Evolutionary conservation across 2,797 vertebrate genomes (phyloP).

Genomic region (Phataginus tetradactyla): DNA sequence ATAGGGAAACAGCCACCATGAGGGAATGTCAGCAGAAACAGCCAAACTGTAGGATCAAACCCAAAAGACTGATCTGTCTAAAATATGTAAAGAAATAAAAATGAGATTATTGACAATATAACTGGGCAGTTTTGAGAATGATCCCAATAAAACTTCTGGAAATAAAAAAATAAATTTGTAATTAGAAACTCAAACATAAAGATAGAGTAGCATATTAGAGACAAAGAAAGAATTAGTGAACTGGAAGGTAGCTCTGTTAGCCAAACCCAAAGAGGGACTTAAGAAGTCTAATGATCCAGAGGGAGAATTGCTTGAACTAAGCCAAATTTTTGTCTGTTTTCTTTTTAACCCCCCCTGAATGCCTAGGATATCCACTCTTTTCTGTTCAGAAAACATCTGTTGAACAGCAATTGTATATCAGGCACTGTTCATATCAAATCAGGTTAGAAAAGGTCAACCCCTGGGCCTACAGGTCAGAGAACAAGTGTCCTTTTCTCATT

Average conservation of each 20-base stretch:
- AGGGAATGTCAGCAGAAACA: background rate
- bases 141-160: background rate
- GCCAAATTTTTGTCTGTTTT: background rate
- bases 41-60: background rate
- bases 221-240: background rate
- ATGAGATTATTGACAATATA: background rate
- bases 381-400: background rate
- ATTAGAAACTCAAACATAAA: background rate
- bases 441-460: background rate
- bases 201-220: background rate
- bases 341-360: background rate
- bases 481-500: background rate
- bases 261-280: background rate
- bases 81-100: background rate
- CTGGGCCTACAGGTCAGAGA: background rate
- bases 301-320: background rate
- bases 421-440: background rate
- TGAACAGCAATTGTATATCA: background rate
- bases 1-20: background rate
- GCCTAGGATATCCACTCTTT: background rate
- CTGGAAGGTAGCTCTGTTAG: background rate
- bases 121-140: background rate
- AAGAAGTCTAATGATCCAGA: background rate
- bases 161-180: background rate
- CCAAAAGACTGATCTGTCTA: background rate